A percentile compares a stretch with the other conserved stretches of the same genome.
These are phyloP conservation scores for Epizoanthus illoricatus DNA, from an alignment of 92 coral and sea anemone genomes.

Conservation along the genomic window DNA sequence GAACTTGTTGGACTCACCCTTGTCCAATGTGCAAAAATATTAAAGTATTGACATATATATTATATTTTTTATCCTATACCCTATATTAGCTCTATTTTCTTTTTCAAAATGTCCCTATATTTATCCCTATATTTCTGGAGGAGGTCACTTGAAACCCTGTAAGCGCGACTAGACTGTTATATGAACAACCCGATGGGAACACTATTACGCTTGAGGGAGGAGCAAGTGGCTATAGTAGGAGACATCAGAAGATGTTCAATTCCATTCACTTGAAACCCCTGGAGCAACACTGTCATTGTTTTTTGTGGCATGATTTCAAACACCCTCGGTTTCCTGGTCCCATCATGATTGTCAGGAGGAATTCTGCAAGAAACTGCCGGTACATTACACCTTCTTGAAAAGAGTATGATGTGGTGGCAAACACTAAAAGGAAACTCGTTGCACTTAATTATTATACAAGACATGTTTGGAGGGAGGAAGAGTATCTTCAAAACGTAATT, in stretches of 20 bases:
- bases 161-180: too few species aligned
- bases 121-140: too few species aligned
- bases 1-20: too few species aligned
- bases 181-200: conserved; percentile 60
- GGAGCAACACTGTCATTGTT: conserved; percentile 56
- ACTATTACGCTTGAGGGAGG: conserved; percentile 61
- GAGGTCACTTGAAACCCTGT: too few species aligned
- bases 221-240: conserved; percentile 49
- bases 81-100: too few species aligned
- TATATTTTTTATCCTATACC: too few species aligned
- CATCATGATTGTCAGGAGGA: conserved; percentile 8
- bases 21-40: too few species aligned
- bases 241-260: conserved; percentile 52
- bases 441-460: conserved; percentile 39
- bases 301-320: too few species aligned
- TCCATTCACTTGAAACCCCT: conserved; percentile 41
- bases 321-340: too few species aligned
- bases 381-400: conserved; percentile 43
- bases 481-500: conserved; percentile 29
- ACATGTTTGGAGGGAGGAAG: conserved; percentile 50
- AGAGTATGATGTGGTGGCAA: conserved; percentile 54
- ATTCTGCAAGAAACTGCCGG: conserved; percentile 2
- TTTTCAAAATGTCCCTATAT: too few species aligned
- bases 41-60: too few species aligned
- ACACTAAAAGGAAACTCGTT: conserved; percentile 43